Conservation (phyloP, 1,140 invertebrate genomes). For the Tenebrio molitor region DNA sequence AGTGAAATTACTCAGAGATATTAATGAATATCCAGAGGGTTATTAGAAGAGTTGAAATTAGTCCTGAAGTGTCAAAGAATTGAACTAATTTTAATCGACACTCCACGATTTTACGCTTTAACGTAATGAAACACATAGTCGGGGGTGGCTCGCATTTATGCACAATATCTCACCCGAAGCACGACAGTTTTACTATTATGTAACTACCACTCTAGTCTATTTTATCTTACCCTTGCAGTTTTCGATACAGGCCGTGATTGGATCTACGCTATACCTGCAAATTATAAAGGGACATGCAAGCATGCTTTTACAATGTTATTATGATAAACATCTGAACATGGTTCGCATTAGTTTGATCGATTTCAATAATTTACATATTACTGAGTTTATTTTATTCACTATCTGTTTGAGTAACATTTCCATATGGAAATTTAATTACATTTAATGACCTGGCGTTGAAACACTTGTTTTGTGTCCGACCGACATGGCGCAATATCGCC, state of each 20-base stretch:
- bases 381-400: slow-evolving; percentile 36
- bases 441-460: slow-evolving; percentile 37
- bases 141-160: slow-evolving; percentile 11
- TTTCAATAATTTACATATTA: slow-evolving; percentile 41
- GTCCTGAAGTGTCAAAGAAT: slow-evolving; percentile 40
- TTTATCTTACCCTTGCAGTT: slow-evolving; percentile 34
- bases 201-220: slow-evolving; percentile 30
- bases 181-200: slow-evolving; percentile 31
- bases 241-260: slow-evolving; percentile 26
- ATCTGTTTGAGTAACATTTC: slow-evolving; percentile 39
- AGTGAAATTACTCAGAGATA: slow-evolving; percentile 26
- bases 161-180: neutral
- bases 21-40: slow-evolving; percentile 39
- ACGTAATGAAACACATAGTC: slow-evolving; percentile 22
- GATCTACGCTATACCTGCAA: slow-evolving; percentile 35
- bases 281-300: slow-evolving; percentile 40
- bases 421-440: slow-evolving; percentile 41
- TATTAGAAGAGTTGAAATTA: slow-evolving; percentile 38
- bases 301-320: slow-evolving; percentile 39
- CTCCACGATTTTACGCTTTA: slow-evolving; percentile 29
- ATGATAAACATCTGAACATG: slow-evolving; percentile 39
- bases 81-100: slow-evolving; percentile 37
- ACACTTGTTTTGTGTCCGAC: slow-evolving; percentile 34
- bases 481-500: slow-evolving; percentile 36
- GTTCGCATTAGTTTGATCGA: slow-evolving; percentile 40